Conservation (phyloP, 1,140 invertebrate species). For the Drosophila pruinosa region DNA sequence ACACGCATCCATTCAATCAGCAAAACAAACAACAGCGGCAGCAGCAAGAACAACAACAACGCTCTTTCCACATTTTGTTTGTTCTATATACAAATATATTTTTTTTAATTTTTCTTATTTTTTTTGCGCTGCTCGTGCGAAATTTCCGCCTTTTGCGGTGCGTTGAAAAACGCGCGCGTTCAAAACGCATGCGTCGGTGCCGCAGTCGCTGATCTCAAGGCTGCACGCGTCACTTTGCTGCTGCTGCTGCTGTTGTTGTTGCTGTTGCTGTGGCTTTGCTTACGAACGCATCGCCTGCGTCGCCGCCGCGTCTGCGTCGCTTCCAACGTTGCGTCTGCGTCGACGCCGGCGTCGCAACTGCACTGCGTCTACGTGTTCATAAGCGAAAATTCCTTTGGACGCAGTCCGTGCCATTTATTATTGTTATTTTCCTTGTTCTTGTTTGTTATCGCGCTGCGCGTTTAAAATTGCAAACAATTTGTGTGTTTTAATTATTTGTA, state of each 20-base stretch:
- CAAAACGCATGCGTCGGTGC: conserved; percentile 21
- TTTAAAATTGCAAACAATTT: conserved; percentile 21
- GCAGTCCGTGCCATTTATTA: conserved; percentile 55
- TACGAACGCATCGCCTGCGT: conserved; percentile 14
- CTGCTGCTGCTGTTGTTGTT: conserved; percentile 11
- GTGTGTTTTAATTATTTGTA: conserved; percentile 42
- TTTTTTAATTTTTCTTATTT: background rate
- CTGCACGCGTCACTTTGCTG: conserved; percentile 40
- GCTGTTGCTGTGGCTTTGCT: too few species aligned
- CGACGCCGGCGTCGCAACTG: conserved; percentile 19
- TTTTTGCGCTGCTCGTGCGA: background rate
- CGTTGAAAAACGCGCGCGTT: conserved; percentile 31
- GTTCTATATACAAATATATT: background rate
- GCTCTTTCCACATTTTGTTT: background rate
- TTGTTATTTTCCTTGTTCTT: conserved; percentile 11
- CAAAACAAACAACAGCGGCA: conserved; percentile 14
- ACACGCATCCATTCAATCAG: conserved; percentile 16
- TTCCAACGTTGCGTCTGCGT: conserved; percentile 36
- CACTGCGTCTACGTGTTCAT: conserved; percentile 64
- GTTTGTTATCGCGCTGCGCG: background rate
- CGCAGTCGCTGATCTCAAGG: conserved; percentile 50
- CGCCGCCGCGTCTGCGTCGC: conserved; percentile 31
- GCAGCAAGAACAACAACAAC: conserved; percentile 3
- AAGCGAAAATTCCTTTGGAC: conserved; percentile 61
- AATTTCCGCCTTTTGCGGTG: conserved; percentile 21